Evolutionary conservation across 1,140 invertebrate genomes (phyloP).

Genomic region (Nephila pilipes): DNA sequence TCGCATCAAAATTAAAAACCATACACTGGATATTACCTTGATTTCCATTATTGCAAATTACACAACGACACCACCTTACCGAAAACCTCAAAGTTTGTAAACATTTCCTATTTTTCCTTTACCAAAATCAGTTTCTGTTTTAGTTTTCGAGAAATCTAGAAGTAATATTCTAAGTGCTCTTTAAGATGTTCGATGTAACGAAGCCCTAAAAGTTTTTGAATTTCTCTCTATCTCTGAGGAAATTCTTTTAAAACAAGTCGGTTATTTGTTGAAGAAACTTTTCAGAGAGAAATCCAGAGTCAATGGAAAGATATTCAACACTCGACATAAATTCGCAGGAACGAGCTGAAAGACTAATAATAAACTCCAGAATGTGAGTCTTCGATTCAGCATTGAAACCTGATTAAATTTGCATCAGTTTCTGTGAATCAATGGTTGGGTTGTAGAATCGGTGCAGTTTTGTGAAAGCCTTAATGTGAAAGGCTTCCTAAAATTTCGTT

Average conservation of each 20-base stretch:
- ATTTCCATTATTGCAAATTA: not conserved
- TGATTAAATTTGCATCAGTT: slow-evolving; percentile 8
- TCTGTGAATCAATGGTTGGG: not conserved
- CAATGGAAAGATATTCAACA: not conserved
- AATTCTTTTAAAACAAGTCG: not conserved
- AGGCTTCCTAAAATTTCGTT: slow-evolving; percentile 20
- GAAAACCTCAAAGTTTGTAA: not conserved
- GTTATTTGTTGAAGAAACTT: not conserved
- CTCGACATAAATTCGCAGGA: not conserved
- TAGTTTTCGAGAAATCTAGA: not conserved
- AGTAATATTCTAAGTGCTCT: not conserved
- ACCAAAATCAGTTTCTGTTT: not conserved
- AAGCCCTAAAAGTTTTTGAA: slow-evolving; percentile 14
- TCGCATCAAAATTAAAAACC: too few species aligned
- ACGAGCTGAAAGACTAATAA: slow-evolving; percentile 20
- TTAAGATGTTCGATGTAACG: not conserved
- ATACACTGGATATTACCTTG: too few species aligned
- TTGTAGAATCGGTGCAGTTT: not conserved
- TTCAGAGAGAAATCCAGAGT: not conserved
- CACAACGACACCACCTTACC: not conserved
- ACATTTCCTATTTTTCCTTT: not conserved
- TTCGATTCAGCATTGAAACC: not conserved
- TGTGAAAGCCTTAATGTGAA: not conserved
- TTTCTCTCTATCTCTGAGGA: not conserved
- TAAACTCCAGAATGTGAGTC: not conserved